Conservation (phyloP, 2,113 vertebrate species). For the Tachysurus vachellii region DNA sequence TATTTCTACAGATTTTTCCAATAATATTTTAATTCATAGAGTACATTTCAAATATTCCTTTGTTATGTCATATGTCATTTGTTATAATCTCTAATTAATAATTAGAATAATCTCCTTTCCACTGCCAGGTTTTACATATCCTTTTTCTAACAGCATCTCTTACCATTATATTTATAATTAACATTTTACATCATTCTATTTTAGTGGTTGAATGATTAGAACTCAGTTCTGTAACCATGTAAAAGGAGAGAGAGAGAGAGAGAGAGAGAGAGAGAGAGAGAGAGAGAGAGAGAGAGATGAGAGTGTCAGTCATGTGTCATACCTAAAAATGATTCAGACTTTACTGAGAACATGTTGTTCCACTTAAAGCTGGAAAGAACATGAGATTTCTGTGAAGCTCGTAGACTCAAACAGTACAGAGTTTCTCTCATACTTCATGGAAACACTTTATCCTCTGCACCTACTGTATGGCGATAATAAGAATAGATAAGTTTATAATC, state of each 20-base stretch:
- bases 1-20: not conserved
- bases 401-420: not conserved
- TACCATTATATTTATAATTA: not conserved
- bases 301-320: slow-evolving; percentile 13
- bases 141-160: not conserved
- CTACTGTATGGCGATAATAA: not conserved
- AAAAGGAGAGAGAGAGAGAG: not conserved
- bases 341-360: slow-evolving; percentile 8
- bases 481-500: not conserved
- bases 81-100: not conserved
- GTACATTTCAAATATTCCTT: not conserved
- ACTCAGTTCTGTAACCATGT: not conserved
- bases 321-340: slow-evolving; percentile 21
- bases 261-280: not conserved
- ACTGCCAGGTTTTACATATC: not conserved
- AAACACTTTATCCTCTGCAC: not conserved
- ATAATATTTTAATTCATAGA: not conserved
- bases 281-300: not conserved
- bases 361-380: not conserved
- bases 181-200: not conserved
- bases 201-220: not conserved
- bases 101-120: not conserved
- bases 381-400: not conserved
- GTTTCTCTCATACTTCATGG: not conserved
- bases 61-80: no score